These are phyloP conservation scores for Hemaris fuciformis DNA, from an alignment of 2,888 invertebrate species.

Conservation along the genomic window DNA sequence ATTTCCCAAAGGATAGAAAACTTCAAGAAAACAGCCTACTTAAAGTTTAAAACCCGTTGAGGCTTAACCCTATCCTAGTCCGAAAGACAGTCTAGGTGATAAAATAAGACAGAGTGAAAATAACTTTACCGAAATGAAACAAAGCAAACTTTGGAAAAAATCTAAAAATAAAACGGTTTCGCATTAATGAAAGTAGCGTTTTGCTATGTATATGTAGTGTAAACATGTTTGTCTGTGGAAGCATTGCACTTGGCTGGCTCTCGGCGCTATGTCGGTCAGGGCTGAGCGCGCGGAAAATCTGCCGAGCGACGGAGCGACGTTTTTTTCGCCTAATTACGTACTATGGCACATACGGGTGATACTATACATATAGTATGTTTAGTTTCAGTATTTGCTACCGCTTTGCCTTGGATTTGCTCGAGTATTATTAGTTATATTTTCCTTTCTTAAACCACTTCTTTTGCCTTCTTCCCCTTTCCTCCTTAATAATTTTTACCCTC, in stretches of 20 bases:
- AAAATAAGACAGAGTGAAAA: no score
- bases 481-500: no score
- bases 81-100: no score
- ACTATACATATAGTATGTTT: not conserved
- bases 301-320: not conserved
- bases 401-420: no score
- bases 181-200: constrained; percentile 1
- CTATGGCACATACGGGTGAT: not conserved
- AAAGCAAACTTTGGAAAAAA: not conserved
- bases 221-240: constrained; percentile 8
- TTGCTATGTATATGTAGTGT: constrained; percentile 7
- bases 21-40: no score
- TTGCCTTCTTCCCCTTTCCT: no score
- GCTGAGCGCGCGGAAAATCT: constrained; percentile 18
- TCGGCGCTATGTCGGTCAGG: constrained; percentile 20
- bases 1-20: no score
- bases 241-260: constrained; percentile 20
- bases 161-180: not conserved
- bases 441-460: not conserved
- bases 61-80: no score
- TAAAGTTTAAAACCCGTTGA: no score
- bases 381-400: not conserved
- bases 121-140: no score
- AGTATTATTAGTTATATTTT: no score
- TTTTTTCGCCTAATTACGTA: constrained; percentile 8